Evolutionary conservation across 2,113 vertebrate genomes (phyloP), one percentile per base, ranked within the genome.

Genomic region (Podocnemis expansa): DNA sequence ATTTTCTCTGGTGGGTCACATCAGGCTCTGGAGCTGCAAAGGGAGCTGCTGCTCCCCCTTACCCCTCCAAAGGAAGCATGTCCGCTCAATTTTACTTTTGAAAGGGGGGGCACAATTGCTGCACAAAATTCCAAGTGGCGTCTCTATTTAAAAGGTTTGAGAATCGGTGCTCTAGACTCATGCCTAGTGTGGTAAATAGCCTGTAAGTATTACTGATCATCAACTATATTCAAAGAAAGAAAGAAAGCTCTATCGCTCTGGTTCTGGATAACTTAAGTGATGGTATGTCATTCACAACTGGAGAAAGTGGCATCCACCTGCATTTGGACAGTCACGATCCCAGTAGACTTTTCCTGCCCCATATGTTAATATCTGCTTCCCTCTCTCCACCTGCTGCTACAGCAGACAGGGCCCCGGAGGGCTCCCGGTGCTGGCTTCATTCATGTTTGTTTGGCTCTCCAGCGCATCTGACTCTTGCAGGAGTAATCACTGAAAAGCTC

Each of bases 391-490:
- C 11, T 19, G 12, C 29, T 67, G 41, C 56, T n/a, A 34, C 22
- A 45, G 38, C 3, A 31, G 10, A 38, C 0, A 2, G 29, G 63
- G 27, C 41, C 19, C 41, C 19, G 13, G 14, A 13, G 27, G 25
- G 24, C 11, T 76, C 41, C 41, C 25, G 1, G 10, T 27, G 21
- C 73, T 45, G 41, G 41, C 41, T 67, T 91, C 79, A 52, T 87
- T 76, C 51, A 45, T 14, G 49, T n/a, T 29, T 87, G 45, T 76
- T 87, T 75, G 34, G n/a, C 13, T 43, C 27, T 43, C 45, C 6
- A 27, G 45, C 41, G 31, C 51, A 13, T 27, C 56, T 3, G 14
- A 12, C 49, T 34, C 78, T 73, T 16, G 76, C 54, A 47, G 31
- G 54, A 6, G 47, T 34, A 29, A 45, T 47, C 70, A 38, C 54